phyloP scores from a whole-genome alignment of 2,797 vertebrate genomes.

The Brachymystax lenok region DNA sequence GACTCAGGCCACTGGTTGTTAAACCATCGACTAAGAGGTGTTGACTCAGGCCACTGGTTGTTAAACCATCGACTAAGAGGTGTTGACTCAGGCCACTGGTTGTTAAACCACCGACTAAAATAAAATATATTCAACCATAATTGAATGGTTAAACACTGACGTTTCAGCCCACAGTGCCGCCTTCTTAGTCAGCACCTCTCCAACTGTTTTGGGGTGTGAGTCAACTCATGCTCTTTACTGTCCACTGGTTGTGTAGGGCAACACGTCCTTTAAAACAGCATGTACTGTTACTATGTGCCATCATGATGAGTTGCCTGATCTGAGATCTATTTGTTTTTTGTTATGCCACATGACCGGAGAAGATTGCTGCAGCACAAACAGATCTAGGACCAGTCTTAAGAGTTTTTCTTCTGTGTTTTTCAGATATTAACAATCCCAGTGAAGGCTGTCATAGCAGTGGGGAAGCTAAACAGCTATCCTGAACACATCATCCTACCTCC shows the following conservation, averaged over 20 bases:
- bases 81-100: background rate
- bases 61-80: background rate
- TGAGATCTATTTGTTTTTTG: background rate
- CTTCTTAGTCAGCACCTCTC: no score
- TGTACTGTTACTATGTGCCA: no score
- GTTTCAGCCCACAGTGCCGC: no score
- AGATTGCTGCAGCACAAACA: no score
- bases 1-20: background rate
- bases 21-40: no score
- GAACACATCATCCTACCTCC: constrained; percentile 88
- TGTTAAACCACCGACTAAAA: background rate
- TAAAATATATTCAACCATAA: no score
- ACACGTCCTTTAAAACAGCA: no score
- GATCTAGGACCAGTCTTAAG: background rate
- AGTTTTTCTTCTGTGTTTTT: constrained; percentile 20
- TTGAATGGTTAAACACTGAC: no score
- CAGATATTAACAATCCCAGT: constrained; percentile 97
- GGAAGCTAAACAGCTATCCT: constrained; percentile 88
- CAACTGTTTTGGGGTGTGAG: no score
- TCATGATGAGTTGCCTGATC: no score
- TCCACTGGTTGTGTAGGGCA: background rate
- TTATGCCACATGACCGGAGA: background rate
- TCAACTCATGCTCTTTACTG: background rate
- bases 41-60: background rate
- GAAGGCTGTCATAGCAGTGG: constrained; percentile 93